These are phyloP conservation scores for Trochalopteron elliotii DNA, from an alignment of 2,113 vertebrate genomes.

Conservation along the genomic window DNA sequence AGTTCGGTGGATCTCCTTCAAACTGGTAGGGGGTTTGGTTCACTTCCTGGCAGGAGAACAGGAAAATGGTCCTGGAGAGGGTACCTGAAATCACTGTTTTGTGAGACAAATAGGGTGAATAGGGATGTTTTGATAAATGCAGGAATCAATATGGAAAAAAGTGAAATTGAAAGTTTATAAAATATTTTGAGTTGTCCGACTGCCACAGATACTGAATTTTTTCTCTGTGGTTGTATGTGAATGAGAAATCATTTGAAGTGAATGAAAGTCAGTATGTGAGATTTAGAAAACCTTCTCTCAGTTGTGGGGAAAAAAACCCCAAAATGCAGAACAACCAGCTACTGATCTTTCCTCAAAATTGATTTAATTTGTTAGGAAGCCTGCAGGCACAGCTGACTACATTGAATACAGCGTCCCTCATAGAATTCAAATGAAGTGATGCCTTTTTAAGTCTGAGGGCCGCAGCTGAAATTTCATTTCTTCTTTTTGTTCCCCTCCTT, in stretches of 20 bases:
- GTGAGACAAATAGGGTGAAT: not conserved
- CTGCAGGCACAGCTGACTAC: not conserved
- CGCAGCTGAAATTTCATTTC: not conserved
- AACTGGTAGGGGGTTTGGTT: conserved; percentile 66
- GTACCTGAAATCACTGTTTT: not conserved
- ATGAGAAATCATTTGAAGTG: not conserved
- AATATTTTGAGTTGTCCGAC: not conserved
- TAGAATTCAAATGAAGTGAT: not conserved
- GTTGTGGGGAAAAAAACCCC: not conserved
- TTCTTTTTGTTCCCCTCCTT: not conserved
- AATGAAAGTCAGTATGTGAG: not conserved
- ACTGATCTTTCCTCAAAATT: not conserved
- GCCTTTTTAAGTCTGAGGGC: not conserved
- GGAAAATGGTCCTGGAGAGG: not conserved
- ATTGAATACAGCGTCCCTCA: not conserved
- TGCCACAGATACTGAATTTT: not conserved
- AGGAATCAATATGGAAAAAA: not conserved
- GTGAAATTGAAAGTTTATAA: not conserved
- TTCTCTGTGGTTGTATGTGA: not conserved
- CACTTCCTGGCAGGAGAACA: not conserved
- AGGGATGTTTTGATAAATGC: not conserved
- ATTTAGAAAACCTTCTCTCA: not conserved
- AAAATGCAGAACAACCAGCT: not conserved
- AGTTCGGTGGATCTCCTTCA: conserved; percentile 80
- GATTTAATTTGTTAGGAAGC: not conserved